Base-by-base conservation (phyloP, 2,797 vertebrate species). In the Gastrophryne carolinensis region DNA sequence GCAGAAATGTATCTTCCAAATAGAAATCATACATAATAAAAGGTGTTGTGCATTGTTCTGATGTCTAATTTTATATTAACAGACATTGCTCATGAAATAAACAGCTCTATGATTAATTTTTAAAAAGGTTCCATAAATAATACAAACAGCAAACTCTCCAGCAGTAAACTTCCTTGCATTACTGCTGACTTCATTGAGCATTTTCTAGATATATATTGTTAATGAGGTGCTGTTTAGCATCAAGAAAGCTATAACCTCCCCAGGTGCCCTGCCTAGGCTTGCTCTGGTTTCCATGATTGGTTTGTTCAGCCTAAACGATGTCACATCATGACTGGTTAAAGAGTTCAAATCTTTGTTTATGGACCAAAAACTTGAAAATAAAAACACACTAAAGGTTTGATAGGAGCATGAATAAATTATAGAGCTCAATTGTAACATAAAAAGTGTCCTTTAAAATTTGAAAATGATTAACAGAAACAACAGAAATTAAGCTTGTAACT, bases 41-140 rank as follows among this genome's bases (percentile, higher is more conserved):
- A n/a, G 17, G 23, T 32, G 54, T 54, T 29, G 39, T 69, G 39
- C 29, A 68, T 68, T 39, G 53, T 54, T 37, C 23, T 24, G 7
- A 39, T 26, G 23, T 24, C 23, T 19, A 54, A 41, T 56, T 56
- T 24, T 23, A 17, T 15, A 67, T n/a, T 37, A 26, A 32, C 23
- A 62, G 57, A 19, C 44, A 39, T 35, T 52, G 13, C 11, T 63
- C 32, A 44, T 49, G 15, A 47, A 65, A 21, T 26, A 72, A 74
- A 57, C 52, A 65, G 26, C 34, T 41, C 12, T 26, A 44, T 37
- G 57, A 57, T 74, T 24, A 47, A 57, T 57, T 44, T 66, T 56
- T 66, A 24, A 66, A 47, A 66, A 47, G 66, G n/a, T 44, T 27
- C 47, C 17, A 74, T 74, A 74, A 58, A 74, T 65, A 65, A 66